phyloP scores from a whole-genome alignment of 1,140 invertebrate genomes.

The Cotesia glomerata region DNA sequence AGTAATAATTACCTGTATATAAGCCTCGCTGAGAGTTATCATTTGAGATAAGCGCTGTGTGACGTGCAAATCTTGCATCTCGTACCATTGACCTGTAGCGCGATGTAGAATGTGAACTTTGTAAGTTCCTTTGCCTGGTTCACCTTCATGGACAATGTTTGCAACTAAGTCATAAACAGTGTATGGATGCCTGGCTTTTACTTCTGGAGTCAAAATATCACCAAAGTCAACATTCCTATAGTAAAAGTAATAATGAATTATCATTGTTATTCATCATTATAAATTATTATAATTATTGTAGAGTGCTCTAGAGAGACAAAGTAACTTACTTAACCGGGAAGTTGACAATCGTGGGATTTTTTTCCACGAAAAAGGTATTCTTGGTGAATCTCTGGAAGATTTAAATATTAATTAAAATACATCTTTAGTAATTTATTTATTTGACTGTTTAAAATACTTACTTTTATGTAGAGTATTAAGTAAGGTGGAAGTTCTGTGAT shows the following conservation, averaged over 20 bases:
- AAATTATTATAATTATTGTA: not conserved
- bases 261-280: not conserved
- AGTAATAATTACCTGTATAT: conserved; percentile 79
- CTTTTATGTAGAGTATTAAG: conserved; percentile 95
- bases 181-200: conserved; percentile 77
- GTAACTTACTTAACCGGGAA: conserved; percentile 94
- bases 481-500: conserved; percentile 95
- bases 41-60: conserved; percentile 98
- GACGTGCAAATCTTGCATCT: conserved; percentile 99
- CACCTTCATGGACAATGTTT: conserved; percentile 98
- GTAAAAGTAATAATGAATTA: conserved; percentile 11
- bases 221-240: conserved; percentile 95
- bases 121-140: conserved; percentile 93
- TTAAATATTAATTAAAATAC: conserved; percentile 31
- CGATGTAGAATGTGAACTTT: conserved; percentile 95
- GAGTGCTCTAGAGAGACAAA: conserved; percentile 1
- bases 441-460: conserved; percentile 43
- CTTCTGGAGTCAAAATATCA: conserved; percentile 88
- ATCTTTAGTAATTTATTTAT: not conserved
- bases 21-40: conserved; percentile 98
- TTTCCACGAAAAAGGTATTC: conserved; percentile 98
- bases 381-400: conserved; percentile 88
- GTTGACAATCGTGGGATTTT: conserved; percentile 99
- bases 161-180: conserved; percentile 96
- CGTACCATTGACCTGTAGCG: conserved; percentile 86